phyloP scores from a whole-genome alignment of 1,140 invertebrate species.

The Epicauta chinensis region DNA sequence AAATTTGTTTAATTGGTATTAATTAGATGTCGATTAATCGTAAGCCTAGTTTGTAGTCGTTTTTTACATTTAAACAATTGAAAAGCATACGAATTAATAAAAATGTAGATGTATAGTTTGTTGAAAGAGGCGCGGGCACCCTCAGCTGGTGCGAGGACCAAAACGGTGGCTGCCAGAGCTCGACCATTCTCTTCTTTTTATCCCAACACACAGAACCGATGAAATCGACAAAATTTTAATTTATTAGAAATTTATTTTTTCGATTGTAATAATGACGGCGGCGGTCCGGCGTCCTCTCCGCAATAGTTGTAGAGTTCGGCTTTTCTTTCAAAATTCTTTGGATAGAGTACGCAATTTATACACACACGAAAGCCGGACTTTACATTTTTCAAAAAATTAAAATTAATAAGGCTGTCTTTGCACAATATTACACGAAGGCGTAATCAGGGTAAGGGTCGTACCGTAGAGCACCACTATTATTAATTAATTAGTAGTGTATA shows the following conservation, averaged over 20 bases:
- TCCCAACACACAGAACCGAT: not conserved
- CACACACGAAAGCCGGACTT: conserved; percentile 15
- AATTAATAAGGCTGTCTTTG: conserved; percentile 38
- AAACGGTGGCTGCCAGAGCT: conserved; percentile 39
- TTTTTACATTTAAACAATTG: conserved; percentile 28
- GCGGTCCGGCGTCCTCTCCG: conserved; percentile 26
- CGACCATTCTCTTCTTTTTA: conserved; percentile 29
- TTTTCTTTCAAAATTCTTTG: not conserved
- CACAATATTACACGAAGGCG: conserved; percentile 40
- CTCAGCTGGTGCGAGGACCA: conserved; percentile 43
- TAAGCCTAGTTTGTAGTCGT: conserved; percentile 39
- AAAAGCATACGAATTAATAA: conserved; percentile 26
- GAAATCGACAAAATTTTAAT: not conserved
- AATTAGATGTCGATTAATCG: conserved; percentile 29
- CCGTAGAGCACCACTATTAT: conserved; percentile 36
- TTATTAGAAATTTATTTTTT: no score
- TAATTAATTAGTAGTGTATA: conserved; percentile 30
- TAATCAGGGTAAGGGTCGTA: conserved; percentile 42
- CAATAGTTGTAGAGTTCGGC: conserved; percentile 11
- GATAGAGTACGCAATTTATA: not conserved
- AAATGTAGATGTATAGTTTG: conserved; percentile 31
- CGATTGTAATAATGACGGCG: conserved; percentile 1
- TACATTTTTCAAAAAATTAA: conserved; percentile 13
- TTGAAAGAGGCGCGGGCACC: conserved; percentile 37
- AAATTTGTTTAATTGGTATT: conserved; percentile 24